Evolutionary conservation across 1,140 invertebrate species (phyloP), one percentile per base, ranked within the genome.

Genomic region (Choristoneura fumiferana): DNA sequence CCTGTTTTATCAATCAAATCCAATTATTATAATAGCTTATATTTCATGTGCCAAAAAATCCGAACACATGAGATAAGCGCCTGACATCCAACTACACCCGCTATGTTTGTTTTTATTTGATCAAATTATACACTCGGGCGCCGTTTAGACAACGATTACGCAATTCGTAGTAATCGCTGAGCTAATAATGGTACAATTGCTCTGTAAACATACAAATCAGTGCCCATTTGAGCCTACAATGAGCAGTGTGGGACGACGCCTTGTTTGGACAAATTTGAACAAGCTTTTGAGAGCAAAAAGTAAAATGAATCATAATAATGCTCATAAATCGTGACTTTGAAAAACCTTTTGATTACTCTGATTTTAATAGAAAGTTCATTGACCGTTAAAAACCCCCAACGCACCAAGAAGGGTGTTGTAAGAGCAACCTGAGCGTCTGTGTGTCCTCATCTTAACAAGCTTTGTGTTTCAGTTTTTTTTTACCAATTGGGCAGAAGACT

Each of bases 191-290:
- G 67, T 70, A 68, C 77, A 74, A 78, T 69, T 60, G 54, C 52
- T 60, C 56, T 61, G 68, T 78, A 79, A 81, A 78, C 71, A 76
- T 70, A 76, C 66, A 76, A 78, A 83, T 80, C 71, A 76, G 65
- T 58, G 58, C 62, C 65, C 62, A 65, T 76, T 72, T 67, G 65
- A 56, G 49, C 69, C 68, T 70, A 75, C 63, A 57, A 54, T 60
- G 43, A 22, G 22, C 22, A 29, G 12, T 49, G 43, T 49, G 43
- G 43, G 43, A 10, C 18, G 43, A 49, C 12, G 43, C 43, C 43
- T 49, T 29, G 43, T 49, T 22, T n/a, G 15, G 40, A 49, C n/a
- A 10, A n/a, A 29, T n/a, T 39, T 39, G 10, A 39, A 39, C 37
- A n/a, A n/a, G n/a, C 5, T n/a, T 12, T 39, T 13, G 22, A 29